Evolutionary conservation across 2,888 invertebrate species (phyloP), one percentile per base, ranked within the genome.

Genomic region (Drosophila buzzatii): DNA sequence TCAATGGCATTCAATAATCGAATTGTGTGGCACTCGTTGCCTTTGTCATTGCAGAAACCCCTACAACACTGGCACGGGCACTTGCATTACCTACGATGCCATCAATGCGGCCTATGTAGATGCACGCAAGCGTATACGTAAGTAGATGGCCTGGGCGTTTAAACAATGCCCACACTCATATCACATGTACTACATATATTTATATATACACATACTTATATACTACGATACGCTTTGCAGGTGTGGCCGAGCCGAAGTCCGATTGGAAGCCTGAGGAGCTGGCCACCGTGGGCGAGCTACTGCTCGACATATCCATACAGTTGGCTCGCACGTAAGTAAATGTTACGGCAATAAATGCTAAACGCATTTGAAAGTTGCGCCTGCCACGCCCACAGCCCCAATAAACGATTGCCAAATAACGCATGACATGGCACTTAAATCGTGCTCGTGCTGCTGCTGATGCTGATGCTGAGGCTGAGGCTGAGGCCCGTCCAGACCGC

Each of bases 21-120:
- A 52, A 18, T 45, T 39, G 20, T 18, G 16, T 35, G 14, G 16
- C 42, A 23, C 6, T 16, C 39, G 2, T 23, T 39, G 27, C 20
- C 18, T 63, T 82, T 53, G 37, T 39, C 53, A 16, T 53, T 53
- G 23, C 82, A 93, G 93, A 67, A 89, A 87, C 66, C 90, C 91
- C 31, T 93, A 91, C 89, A 95, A 95, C 84, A 95, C 95, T 55
- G 95, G 96, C 58, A 95, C 96, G 76, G 85, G 85, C 55, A 96
- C 96, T 71, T 98, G 98, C 93, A 97, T 98, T 92, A 97, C 98
- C 7, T 98, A 97, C 92, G 97, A 97, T 89, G 97, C 97, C 59
- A 95, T 98, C 71, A 97, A 98, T 94, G 96, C 96, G 85, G 98
- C 98, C 51, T 98, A 97, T 93, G 93, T 96, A 79, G 97, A 97